Percentiles rank a stretch among this genome's conserved stretches.
These are phyloP conservation scores for Heterodera schachtii DNA, from an alignment of 1,140 invertebrate species.

Conservation along the genomic window DNA sequence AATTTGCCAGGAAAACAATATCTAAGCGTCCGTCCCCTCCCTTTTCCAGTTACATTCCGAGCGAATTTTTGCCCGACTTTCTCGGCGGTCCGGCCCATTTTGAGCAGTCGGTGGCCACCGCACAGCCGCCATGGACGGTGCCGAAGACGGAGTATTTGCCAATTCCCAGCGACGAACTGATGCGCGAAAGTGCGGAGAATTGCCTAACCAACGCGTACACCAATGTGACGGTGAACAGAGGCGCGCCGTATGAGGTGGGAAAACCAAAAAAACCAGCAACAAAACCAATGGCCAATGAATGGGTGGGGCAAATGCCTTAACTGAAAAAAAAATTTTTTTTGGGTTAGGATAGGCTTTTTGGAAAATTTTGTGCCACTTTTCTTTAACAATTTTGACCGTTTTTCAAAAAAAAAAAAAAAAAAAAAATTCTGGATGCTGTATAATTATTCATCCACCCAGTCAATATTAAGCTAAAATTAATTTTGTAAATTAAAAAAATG, in stretches of 20 bases:
- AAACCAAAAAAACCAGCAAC: background rate
- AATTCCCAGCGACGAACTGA: constrained; percentile 71
- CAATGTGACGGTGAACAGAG: constrained; percentile 49
- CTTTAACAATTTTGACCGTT: background rate
- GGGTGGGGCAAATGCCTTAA: no score
- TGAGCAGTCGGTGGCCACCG: constrained; percentile 58
- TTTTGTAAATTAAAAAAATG: no score
- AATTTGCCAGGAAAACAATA: no score
- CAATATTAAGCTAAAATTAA: no score
- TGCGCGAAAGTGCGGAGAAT: constrained; percentile 67
- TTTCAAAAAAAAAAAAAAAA: no score
- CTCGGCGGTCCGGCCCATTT: constrained; percentile 85
- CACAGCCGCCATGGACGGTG: constrained; percentile 80
- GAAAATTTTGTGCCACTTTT: background rate
- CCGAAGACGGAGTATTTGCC: constrained; percentile 85
- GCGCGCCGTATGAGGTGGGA: constrained; percentile 52
- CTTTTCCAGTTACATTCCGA: constrained; percentile 75
- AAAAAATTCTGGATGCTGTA: no score
- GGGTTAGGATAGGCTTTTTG: background rate
- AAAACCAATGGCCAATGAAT: background rate
- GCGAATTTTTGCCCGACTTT: constrained; percentile 86
- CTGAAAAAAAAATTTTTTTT: no score
- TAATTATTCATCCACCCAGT: no score
- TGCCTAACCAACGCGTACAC: constrained; percentile 66
- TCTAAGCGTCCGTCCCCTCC: no score